phyloP scores from a whole-genome alignment of 2,113 vertebrate species.

The Leptobrachium ailaonicum region DNA sequence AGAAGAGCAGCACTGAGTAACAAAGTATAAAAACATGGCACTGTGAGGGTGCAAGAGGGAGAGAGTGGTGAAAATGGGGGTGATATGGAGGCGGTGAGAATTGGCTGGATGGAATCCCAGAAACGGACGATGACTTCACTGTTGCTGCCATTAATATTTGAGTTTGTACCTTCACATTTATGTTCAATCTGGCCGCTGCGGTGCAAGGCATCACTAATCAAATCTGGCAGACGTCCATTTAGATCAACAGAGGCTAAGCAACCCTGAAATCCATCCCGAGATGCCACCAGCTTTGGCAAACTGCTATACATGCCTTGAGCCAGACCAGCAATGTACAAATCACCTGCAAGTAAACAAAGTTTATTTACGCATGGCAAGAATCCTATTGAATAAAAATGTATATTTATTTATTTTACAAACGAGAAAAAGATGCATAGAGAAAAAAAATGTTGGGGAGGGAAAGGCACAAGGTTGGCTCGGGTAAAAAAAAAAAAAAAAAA shows the following conservation, averaged over 20 bases:
- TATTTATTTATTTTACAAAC: too few species aligned
- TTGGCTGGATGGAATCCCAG: conserved; percentile 5
- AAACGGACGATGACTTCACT: neutral
- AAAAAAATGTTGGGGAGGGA: too few species aligned
- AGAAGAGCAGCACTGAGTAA: conserved; percentile 10
- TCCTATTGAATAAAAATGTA: too few species aligned
- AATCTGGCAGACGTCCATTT: conserved; percentile 93
- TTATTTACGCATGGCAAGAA: too few species aligned
- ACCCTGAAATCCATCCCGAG: conserved; percentile 95
- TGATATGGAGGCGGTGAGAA: conserved; percentile 9
- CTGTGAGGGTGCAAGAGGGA: neutral
- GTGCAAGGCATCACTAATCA: conserved; percentile 90
- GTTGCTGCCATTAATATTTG: conserved; percentile 57
- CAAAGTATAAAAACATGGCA: neutral
- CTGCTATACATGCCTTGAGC: conserved; percentile 92
- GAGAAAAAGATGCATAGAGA: too few species aligned
- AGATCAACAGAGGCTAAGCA: conserved; percentile 95
- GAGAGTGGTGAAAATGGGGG: conserved; percentile 22
- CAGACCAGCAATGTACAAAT: conserved; percentile 94
- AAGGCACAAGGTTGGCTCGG: too few species aligned
- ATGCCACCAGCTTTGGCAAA: conserved; percentile 93
- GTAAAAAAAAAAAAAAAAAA: too few species aligned
- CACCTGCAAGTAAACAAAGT: conserved; percentile 69
- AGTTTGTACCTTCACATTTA: conserved; percentile 93
- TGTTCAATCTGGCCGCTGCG: conserved; percentile 97